phyloP scores from a whole-genome alignment of 2,113 vertebrate species.

The Lipotes vexillifer region DNA sequence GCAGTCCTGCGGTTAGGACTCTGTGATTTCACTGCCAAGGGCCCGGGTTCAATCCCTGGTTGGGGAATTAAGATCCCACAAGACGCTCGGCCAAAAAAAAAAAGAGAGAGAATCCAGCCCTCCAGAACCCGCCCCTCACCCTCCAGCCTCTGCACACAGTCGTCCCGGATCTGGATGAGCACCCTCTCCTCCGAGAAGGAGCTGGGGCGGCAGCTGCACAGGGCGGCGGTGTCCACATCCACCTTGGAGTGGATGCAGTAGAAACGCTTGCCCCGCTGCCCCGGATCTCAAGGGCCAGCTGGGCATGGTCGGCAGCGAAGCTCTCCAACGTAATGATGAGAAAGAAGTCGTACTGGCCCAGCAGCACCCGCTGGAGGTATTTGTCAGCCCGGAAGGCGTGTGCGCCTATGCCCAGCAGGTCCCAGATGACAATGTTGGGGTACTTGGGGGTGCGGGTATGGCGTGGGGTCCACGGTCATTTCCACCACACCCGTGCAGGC shows the following conservation, averaged over 20 bases:
- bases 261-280: slow-evolving; percentile 26
- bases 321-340: slow-evolving; percentile 58
- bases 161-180: neutral
- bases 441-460: slow-evolving; percentile 51
- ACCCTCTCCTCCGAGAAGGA: neutral
- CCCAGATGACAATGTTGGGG: slow-evolving; percentile 68
- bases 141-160: neutral
- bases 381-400: neutral
- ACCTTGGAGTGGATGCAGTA: slow-evolving; percentile 29
- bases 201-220: neutral
- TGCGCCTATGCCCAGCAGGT: slow-evolving; percentile 64
- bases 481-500: slow-evolving; percentile 54
- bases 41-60: neutral
- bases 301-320: slow-evolving; percentile 28
- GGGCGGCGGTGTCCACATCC: neutral
- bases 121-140: neutral
- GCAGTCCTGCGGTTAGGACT: neutral
- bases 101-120: neutral
- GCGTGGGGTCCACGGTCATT: slow-evolving; percentile 40
- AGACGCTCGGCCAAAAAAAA: rapidly evolving
- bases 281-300: slow-evolving; percentile 38
- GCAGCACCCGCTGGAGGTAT: slow-evolving; percentile 29
- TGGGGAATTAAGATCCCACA: neutral
- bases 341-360: slow-evolving; percentile 68
- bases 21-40: neutral